Evolutionary conservation across 2,113 vertebrate species (phyloP), one percentile per base, ranked within the genome.

Genomic region (Entelurus aequoreus): DNA sequence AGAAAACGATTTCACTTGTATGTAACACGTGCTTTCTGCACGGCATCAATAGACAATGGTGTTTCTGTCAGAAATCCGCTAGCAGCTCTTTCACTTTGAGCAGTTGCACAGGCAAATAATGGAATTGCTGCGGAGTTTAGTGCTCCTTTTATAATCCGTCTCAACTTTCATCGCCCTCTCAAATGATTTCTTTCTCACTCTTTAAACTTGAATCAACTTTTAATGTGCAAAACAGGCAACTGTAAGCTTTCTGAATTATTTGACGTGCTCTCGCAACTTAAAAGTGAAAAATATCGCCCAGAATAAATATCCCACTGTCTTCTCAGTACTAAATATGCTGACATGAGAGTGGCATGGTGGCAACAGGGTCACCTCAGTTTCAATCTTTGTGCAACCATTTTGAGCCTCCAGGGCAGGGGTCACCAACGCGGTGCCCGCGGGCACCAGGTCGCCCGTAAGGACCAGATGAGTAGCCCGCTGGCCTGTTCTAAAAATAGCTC

Each of bases 141-240:
- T 55, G 53, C 53, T 15, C 3, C 12, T 36, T 36, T 14, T 52
- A 6, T 48, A 56, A 59, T 50, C 35, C 28, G 10, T 9, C 10
- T 9, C 4, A 57, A 56, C 53, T 65, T 63, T 59, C 5, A 66
- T 70, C 63, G 62, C 5, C 7, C 11, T 54, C n/a, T 47, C 14
- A 57, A 52, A 55, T 49, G 62, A 48, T 66, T 68, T 52, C 61
- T n/a, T 55, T 55, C 37, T 62, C n/a, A 9, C 19, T 37, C 47
- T 60, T 63, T 8, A 62, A 54, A 62, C 19, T 58, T 60, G 58
- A 44, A 11, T 16, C 56, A 50, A n/a, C 44, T 57, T 74, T 58
- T 40, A 6, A 1, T 42, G 54, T 1, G 5, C 9, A n/a, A 28
- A 50, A 40, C 59, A 55, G 60, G 51, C 38, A 71, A 59, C 57